Conservation (phyloP, 2,888 invertebrate species). For the Polydrusus pterygomalis region DNA sequence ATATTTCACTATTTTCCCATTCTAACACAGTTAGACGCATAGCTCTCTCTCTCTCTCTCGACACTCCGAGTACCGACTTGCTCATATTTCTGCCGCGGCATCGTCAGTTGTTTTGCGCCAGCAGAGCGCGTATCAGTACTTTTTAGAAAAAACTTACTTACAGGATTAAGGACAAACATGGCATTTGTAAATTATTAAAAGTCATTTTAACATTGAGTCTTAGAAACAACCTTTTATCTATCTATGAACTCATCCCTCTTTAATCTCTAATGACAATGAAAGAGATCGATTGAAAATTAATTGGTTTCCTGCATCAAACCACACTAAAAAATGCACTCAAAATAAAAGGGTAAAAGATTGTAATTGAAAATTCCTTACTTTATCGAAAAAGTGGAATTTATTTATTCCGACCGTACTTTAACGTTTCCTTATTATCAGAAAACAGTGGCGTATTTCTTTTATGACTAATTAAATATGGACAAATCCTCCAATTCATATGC, state of each 20-base stretch:
- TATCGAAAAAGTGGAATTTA: constrained; percentile 41
- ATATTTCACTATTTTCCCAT: no score
- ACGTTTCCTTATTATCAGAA: constrained; percentile 11
- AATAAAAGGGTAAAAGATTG: constrained; percentile 30
- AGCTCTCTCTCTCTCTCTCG: no score
- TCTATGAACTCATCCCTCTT: neutral
- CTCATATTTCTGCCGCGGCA: no score
- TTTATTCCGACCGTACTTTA: constrained; percentile 30
- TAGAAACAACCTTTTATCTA: neutral
- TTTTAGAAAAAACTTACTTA: no score
- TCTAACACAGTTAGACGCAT: no score
- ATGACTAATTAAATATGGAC: neutral
- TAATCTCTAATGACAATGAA: constrained; percentile 4
- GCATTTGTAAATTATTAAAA: neutral
- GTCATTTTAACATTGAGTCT: neutral
- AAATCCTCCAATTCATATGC: no score
- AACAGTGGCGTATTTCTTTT: constrained; percentile 9
- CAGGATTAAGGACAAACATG: no score
- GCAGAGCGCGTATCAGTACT: no score
- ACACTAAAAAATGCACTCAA: constrained; percentile 7
- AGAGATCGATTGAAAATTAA: constrained; percentile 20
- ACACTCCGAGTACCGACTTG: no score
- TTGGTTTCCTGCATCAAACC: constrained; percentile 22
- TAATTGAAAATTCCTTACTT: constrained; percentile 44
- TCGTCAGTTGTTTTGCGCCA: no score